These are phyloP conservation scores for Tenthredo mesomela DNA, from an alignment of 2,888 invertebrate genomes.

Conservation along the genomic window DNA sequence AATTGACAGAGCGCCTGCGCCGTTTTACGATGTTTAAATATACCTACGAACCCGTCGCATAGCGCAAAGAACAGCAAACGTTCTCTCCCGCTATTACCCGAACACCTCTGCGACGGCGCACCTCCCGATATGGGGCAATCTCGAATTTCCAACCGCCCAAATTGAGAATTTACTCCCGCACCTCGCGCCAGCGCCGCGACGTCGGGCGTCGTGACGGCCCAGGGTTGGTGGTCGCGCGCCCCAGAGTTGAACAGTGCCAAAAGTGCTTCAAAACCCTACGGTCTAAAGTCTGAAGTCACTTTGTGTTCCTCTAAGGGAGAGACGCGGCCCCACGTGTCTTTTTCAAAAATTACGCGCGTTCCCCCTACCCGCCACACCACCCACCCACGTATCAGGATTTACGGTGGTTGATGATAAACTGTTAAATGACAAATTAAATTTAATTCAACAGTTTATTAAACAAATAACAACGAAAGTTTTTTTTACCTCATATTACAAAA, in stretches of 20 bases:
- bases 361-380: background rate
- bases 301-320: constrained; percentile 26
- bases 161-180: constrained; percentile 81
- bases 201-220: constrained; percentile 52
- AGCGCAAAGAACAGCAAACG: constrained; percentile 24
- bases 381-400: background rate
- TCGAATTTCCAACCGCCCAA: constrained; percentile 85
- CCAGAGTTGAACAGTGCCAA: constrained; percentile 67
- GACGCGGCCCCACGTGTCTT: constrained; percentile 39
- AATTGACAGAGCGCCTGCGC: constrained; percentile 9
- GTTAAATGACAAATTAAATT: background rate
- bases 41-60: constrained; percentile 31
- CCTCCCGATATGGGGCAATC: constrained; percentile 85
- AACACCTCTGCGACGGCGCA: constrained; percentile 75
- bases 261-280: constrained; percentile 70
- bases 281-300: constrained; percentile 58
- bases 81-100: constrained; percentile 70
- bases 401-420: background rate
- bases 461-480: background rate
- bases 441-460: background rate
- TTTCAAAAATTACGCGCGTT: background rate
- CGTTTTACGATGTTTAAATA: constrained; percentile 31
- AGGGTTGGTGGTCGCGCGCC: constrained; percentile 59
- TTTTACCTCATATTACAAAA: background rate
- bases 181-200: constrained; percentile 61